These are phyloP conservation scores for Drosophila auraria DNA, from an alignment of 1,140 invertebrate species.

Conservation along the genomic window DNA sequence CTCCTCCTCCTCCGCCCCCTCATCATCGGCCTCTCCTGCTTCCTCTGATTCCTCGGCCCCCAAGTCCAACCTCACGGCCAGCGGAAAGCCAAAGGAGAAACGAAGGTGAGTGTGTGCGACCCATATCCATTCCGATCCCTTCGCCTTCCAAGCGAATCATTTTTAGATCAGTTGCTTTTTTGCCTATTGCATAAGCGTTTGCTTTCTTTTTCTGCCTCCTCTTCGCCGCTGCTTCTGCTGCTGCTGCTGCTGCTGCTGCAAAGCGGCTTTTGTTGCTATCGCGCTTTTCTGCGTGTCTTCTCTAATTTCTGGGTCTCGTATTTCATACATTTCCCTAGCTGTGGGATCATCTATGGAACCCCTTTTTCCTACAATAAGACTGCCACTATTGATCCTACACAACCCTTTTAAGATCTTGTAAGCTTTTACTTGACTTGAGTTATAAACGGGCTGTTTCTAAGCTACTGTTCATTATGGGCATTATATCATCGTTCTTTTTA, in stretches of 20 bases:
- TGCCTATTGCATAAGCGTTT: conserved; percentile 71
- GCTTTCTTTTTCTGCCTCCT: conserved; percentile 73
- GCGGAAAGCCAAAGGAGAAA: conserved; percentile 82
- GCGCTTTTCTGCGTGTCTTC: conserved; percentile 14
- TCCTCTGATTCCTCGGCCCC: conserved; percentile 8
- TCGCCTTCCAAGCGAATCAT: not conserved
- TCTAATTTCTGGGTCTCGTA: conserved; percentile 2
- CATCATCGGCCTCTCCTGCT: conserved; percentile 2
- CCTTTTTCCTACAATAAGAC: not conserved
- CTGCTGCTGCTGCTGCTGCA: conserved; percentile 9
- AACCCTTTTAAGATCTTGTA: too few relatives aligned
- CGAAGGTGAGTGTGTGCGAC: conserved; percentile 63
- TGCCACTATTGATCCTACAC: not conserved
- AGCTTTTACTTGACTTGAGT: too few relatives aligned
- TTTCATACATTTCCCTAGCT: not conserved
- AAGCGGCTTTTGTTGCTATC: conserved; percentile 39
- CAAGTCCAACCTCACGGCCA: conserved; percentile 64
- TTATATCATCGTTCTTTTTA: not conserved
- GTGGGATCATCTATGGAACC: not conserved
- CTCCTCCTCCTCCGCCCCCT: conserved; percentile 7
- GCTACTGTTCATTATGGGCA: not conserved
- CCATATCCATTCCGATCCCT: not conserved
- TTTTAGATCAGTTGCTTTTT: conserved; percentile 35
- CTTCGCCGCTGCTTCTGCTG: conserved; percentile 40
- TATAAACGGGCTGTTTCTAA: not conserved